These are phyloP conservation scores for Lochmaea capreae DNA, from an alignment of 2,888 invertebrate genomes.

Conservation along the genomic window DNA sequence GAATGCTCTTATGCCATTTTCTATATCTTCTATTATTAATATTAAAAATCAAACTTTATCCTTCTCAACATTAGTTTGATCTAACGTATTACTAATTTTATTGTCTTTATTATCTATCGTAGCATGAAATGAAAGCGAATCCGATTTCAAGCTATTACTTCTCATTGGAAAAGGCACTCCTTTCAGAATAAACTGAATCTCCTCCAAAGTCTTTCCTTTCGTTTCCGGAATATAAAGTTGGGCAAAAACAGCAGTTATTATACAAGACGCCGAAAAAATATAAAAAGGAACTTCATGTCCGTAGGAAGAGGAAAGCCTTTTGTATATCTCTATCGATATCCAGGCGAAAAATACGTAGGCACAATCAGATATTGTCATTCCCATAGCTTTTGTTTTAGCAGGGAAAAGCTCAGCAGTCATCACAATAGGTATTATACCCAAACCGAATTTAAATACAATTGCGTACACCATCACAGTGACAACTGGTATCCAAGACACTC, in stretches of 20 bases:
- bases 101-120: slow-evolving; percentile 25
- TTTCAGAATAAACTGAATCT: slow-evolving; percentile 61
- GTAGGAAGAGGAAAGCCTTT: slow-evolving; percentile 50
- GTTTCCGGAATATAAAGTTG: slow-evolving; percentile 59
- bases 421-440: slow-evolving; percentile 63
- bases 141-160: slow-evolving; percentile 41
- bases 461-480: slow-evolving; percentile 61
- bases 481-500: slow-evolving; percentile 53
- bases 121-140: slow-evolving; percentile 26
- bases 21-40: too few species aligned
- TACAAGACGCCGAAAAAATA: slow-evolving; percentile 57
- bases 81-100: slow-evolving; percentile 3
- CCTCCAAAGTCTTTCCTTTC: slow-evolving; percentile 61
- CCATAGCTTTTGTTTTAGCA: slow-evolving; percentile 62
- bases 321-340: slow-evolving; percentile 59
- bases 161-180: slow-evolving; percentile 49
- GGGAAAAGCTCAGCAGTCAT: slow-evolving; percentile 63
- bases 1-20: too few species aligned
- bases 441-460: slow-evolving; percentile 58
- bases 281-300: slow-evolving; percentile 61
- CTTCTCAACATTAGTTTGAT: not conserved
- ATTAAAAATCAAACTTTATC: not conserved
- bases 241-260: slow-evolving; percentile 59
- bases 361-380: slow-evolving; percentile 61
- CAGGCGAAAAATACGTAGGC: slow-evolving; percentile 59